These are phyloP conservation scores for Eumaeus atala DNA, from an alignment of 1,140 invertebrate species.

Conservation along the genomic window DNA sequence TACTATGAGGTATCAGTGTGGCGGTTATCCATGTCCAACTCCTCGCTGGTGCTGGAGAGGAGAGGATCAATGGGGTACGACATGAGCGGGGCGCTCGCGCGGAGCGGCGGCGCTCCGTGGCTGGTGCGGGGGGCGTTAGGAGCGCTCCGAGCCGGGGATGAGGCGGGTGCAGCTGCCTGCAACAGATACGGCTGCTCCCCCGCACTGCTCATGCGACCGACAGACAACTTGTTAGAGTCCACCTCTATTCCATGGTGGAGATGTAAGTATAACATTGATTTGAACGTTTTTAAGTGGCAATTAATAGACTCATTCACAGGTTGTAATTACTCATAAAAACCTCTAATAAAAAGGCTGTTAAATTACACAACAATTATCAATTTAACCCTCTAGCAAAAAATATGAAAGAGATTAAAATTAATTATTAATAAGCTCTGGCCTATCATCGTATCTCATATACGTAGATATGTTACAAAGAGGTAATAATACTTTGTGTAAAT, in stretches of 20 bases:
- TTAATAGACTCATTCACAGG: background rate
- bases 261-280: conserved; percentile 35
- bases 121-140: conserved; percentile 46
- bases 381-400: too few species aligned
- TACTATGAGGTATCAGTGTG: conserved; percentile 65
- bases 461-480: too few species aligned
- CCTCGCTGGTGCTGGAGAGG: conserved; percentile 46
- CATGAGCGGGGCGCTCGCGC: conserved; percentile 41
- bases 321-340: conserved; percentile 1
- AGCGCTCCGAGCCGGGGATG: conserved; percentile 41
- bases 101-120: conserved; percentile 37
- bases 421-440: too few species aligned
- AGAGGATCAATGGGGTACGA: conserved; percentile 53
- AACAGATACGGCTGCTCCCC: conserved; percentile 58
- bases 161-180: conserved; percentile 54
- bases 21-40: conserved; percentile 54
- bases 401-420: too few species aligned
- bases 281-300: background rate
- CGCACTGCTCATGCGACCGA: conserved; percentile 46
- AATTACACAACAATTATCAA: too few species aligned
- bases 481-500: too few species aligned
- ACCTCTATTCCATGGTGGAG: conserved; percentile 56
- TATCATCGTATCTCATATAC: too few species aligned
- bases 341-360: background rate
- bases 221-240: conserved; percentile 47